These are phyloP conservation scores for Crenichthys baileyi DNA, from an alignment of 2,797 vertebrate genomes.

Conservation along the genomic window DNA sequence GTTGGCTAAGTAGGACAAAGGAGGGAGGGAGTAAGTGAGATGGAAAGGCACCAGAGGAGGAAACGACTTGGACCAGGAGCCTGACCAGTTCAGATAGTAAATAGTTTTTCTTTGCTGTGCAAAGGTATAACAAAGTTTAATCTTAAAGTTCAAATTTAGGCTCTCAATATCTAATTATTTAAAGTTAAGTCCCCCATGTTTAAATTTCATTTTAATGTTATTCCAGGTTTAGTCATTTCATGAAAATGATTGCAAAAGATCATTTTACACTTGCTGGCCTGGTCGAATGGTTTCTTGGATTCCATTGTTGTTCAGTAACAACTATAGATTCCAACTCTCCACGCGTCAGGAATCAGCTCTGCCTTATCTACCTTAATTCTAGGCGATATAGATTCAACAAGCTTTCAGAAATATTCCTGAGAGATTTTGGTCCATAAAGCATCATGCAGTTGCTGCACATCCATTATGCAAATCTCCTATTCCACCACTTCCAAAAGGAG, in stretches of 20 bases:
- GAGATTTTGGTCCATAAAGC: too few relatives aligned
- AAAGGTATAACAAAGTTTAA: conserved; percentile 5
- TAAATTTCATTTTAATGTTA: background rate
- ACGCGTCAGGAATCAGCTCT: background rate
- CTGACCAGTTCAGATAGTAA: conserved; percentile 3
- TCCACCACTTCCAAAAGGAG: background rate
- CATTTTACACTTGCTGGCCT: background rate
- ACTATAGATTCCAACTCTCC: background rate
- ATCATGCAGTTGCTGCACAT: background rate
- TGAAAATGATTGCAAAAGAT: background rate
- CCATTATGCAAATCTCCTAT: background rate
- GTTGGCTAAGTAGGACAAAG: conserved; percentile 77
- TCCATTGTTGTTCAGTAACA: too few relatives aligned
- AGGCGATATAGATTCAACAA: background rate
- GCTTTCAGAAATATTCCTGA: too few relatives aligned
- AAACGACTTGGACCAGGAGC: conserved; percentile 35
- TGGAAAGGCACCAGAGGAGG: conserved; percentile 45
- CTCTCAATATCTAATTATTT: background rate
- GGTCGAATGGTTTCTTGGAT: too few relatives aligned
- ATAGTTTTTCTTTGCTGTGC: conserved; percentile 20
- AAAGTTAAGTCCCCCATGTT: background rate
- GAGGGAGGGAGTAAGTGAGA: conserved; percentile 53
- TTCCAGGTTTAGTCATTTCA: background rate
- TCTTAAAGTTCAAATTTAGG: background rate
- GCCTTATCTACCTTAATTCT: background rate